Evolutionary conservation across 2,888 invertebrate species (phyloP).

Genomic region (Euspilapteryx auroguttella): DNA sequence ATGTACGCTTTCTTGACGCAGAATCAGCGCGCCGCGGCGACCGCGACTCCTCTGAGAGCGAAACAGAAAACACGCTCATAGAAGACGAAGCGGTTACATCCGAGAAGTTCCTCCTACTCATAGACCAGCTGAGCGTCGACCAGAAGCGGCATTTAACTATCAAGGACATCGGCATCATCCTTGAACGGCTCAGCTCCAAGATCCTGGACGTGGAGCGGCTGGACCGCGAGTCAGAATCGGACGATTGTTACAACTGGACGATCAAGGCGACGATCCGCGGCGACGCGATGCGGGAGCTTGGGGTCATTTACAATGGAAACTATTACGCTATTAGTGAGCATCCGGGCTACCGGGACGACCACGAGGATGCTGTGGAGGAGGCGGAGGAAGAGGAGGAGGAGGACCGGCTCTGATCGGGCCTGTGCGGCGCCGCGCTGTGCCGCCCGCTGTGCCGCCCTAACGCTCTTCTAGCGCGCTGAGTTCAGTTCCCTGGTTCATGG

Average conservation of each 20-base stretch:
- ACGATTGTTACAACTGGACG: slow-evolving; percentile 95
- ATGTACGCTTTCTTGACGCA: slow-evolving; percentile 85
- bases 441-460: slow-evolving; percentile 9
- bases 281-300: slow-evolving; percentile 86
- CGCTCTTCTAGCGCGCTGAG: slow-evolving; percentile 1
- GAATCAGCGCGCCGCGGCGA: slow-evolving; percentile 66
- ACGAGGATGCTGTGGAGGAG: slow-evolving; percentile 83
- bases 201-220: slow-evolving; percentile 91
- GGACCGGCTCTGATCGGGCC: slow-evolving; percentile 64
- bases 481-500: too few species aligned
- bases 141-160: slow-evolving; percentile 91
- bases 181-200: slow-evolving; percentile 89
- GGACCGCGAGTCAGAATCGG: slow-evolving; percentile 89
- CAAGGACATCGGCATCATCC: slow-evolving; percentile 93
- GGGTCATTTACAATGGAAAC: slow-evolving; percentile 93
- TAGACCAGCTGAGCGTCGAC: slow-evolving; percentile 90
- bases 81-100: slow-evolving; percentile 89
- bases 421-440: slow-evolving; percentile 42
- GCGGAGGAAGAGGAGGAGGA: slow-evolving; percentile 83
- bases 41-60: slow-evolving; percentile 88
- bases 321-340: slow-evolving; percentile 95
- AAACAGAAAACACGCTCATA: slow-evolving; percentile 91
- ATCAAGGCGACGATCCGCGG: slow-evolving; percentile 94
- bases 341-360: slow-evolving; percentile 90
- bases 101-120: slow-evolving; percentile 89